phyloP scores from a whole-genome alignment of 2,113 vertebrate genomes.

The Tichodroma muraria region DNA sequence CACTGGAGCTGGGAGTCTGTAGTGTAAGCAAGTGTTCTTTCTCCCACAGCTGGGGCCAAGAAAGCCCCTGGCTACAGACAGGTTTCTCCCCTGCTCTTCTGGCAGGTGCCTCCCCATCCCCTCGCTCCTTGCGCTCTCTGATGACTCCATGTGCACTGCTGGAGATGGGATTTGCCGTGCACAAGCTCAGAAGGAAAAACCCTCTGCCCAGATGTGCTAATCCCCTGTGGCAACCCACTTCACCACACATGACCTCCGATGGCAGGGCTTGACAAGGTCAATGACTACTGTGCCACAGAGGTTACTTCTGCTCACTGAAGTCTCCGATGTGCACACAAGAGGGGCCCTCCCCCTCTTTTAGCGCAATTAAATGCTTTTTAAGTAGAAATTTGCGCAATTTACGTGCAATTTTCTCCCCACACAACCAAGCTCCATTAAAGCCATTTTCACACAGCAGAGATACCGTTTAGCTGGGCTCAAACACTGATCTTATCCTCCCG shows the following conservation, averaged over 20 bases:
- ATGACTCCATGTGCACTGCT: neutral
- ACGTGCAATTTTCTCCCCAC: neutral
- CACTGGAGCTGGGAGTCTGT: neutral
- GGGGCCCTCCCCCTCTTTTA: slow-evolving; percentile 1
- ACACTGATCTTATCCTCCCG: neutral
- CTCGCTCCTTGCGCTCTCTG: neutral
- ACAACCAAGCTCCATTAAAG: neutral
- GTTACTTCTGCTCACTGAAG: slow-evolving; percentile 1
- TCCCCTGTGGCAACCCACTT: slow-evolving; percentile 42
- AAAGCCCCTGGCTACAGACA: neutral
- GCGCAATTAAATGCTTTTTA: slow-evolving; percentile 29
- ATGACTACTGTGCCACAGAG: slow-evolving; percentile 16
- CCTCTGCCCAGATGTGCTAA: slow-evolving; percentile 54
- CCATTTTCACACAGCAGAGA: neutral
- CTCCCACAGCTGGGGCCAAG: too few relatives aligned
- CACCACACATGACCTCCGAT: slow-evolving; percentile 13
- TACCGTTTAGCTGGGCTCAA: neutral
- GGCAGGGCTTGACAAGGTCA: slow-evolving; percentile 47
- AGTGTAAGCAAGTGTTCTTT: neutral
- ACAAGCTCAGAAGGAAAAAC: neutral
- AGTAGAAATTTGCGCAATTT: slow-evolving; percentile 27
- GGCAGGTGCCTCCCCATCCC: neutral
- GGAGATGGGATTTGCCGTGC: neutral
- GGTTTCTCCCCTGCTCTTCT: neutral
- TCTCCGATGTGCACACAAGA: neutral